Evolutionary conservation across 2,113 vertebrate genomes (phyloP).

Genomic region (Corvus moneduloides): DNA sequence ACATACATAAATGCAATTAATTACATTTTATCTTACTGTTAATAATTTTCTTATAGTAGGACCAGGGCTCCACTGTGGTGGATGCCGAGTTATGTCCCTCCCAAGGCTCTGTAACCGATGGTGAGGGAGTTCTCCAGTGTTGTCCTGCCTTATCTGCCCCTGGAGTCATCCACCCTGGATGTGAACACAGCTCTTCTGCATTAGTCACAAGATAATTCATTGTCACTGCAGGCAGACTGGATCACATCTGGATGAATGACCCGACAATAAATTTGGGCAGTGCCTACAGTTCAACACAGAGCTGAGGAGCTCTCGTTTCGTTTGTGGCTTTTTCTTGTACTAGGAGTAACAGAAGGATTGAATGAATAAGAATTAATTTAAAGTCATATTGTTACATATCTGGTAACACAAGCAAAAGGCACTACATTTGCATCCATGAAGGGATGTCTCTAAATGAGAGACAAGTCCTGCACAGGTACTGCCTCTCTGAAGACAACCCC

Average conservation of each 20-base stretch:
- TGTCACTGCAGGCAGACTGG: neutral
- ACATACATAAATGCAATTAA: neutral
- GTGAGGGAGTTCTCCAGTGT: neutral
- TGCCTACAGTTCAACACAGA: neutral
- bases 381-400: neutral
- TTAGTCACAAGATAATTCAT: neutral
- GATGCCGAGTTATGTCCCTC: neutral
- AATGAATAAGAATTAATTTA: neutral
- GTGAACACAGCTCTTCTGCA: neutral
- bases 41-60: neutral
- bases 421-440: neutral
- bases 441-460: neutral
- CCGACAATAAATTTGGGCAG: neutral
- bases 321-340: neutral
- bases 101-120: rapidly evolving
- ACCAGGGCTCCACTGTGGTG: neutral
- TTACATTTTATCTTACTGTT: neutral
- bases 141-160: neutral
- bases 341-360: neutral
- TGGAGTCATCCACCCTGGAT: neutral
- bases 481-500: neutral
- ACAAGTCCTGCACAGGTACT: neutral
- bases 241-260: neutral
- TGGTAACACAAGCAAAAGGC: neutral
- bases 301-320: neutral